These are phyloP conservation scores for Parazoanthus swiftii DNA, from an alignment of 92 coral and sea anemone species.

Conservation along the genomic window DNA sequence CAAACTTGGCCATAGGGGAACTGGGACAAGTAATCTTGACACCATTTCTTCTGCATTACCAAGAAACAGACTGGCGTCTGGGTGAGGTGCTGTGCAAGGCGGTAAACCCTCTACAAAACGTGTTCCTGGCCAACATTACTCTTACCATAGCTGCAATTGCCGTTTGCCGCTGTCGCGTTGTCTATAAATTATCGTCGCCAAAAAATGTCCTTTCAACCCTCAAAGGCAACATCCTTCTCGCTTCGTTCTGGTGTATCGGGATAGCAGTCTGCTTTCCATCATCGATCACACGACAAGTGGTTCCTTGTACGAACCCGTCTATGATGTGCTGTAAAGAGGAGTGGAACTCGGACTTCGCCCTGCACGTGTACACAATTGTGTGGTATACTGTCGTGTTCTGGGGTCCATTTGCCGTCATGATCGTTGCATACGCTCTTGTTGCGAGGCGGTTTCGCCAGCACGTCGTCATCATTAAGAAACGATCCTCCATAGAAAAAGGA, in stretches of 20 bases:
- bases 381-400: neutral
- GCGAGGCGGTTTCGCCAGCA: conserved; percentile 37
- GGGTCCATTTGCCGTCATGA: conserved; percentile 42
- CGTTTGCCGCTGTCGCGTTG: neutral
- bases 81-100: neutral
- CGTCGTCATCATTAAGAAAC: conserved; percentile 29
- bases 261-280: neutral
- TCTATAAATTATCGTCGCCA: neutral
- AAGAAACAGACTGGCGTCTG: neutral
- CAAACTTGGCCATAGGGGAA: neutral
- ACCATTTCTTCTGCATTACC: neutral
- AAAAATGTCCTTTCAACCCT: neutral
- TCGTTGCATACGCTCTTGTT: conserved; percentile 44
- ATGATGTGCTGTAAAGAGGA: neutral
- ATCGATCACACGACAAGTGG: neutral
- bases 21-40: neutral
- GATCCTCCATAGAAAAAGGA: conserved; percentile 11
- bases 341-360: neutral
- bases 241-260: conserved; percentile 5
- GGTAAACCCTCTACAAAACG: neutral
- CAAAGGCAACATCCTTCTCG: neutral
- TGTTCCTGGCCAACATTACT: neutral
- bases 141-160: conserved; percentile 20
- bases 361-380: neutral
- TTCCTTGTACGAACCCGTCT: neutral